Conservation (phyloP, 2,888 invertebrate genomes). For the Coecobrya sp. region DNA sequence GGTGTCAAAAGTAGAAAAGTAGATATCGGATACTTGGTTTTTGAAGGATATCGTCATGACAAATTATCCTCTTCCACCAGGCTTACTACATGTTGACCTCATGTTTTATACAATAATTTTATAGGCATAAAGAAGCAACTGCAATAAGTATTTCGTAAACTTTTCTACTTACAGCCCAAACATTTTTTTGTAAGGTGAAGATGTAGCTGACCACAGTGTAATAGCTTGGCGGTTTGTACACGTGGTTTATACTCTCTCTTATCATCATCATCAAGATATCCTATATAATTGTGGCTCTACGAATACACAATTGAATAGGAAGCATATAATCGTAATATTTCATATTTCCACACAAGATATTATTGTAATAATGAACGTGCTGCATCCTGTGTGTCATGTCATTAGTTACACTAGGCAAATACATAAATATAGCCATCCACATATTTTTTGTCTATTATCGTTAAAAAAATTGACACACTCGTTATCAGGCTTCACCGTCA, state of each 20-base stretch:
- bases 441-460: slow-evolving; percentile 48
- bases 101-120: too few relatives aligned
- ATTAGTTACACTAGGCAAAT: slow-evolving; percentile 60
- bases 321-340: background rate
- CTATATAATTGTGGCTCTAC: background rate
- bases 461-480: slow-evolving; percentile 62
- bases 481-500: background rate
- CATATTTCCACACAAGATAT: slow-evolving; percentile 5
- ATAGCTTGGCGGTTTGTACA: background rate
- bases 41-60: too few relatives aligned
- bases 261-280: too few relatives aligned
- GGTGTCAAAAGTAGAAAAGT: too few relatives aligned
- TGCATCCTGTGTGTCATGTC: slow-evolving; percentile 51
- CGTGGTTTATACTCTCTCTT: background rate
- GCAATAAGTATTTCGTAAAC: too few relatives aligned
- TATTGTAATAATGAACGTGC: background rate
- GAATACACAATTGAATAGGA: background rate
- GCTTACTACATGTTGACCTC: too few relatives aligned
- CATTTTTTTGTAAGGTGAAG: too few relatives aligned
- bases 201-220: background rate
- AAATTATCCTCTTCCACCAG: too few relatives aligned
- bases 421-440: background rate
- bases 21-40: too few relatives aligned
- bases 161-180: too few relatives aligned
- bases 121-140: too few relatives aligned